Percentiles rank a stretch among this genome's conserved stretches.
phyloP scores from a whole-genome alignment of 2,113 vertebrate genomes.

The Nycticebus coucang region DNA sequence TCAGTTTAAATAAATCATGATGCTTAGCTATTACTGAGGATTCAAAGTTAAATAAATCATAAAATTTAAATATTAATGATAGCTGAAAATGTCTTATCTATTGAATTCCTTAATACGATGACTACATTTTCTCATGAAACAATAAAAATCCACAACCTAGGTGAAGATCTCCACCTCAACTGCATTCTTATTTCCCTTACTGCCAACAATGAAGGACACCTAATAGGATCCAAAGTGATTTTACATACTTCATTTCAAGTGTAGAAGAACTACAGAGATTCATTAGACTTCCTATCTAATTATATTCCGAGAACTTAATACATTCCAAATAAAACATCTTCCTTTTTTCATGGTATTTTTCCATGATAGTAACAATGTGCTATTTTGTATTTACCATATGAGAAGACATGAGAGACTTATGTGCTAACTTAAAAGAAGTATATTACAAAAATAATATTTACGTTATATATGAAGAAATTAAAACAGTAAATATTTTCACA shows the following conservation, averaged over 20 bases:
- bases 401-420: not conserved
- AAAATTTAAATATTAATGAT: constrained; percentile 66
- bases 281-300: not conserved
- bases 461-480: not conserved
- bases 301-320: not conserved
- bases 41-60: constrained; percentile 64
- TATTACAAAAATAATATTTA: not conserved
- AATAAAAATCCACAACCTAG: not conserved
- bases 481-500: not conserved
- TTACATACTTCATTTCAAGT: not conserved
- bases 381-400: not conserved
- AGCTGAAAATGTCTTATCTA: constrained; percentile 20
- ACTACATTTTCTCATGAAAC: not conserved
- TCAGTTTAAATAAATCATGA: constrained; percentile 71
- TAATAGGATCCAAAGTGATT: not conserved
- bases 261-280: not conserved
- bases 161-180: not conserved
- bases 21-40: constrained; percentile 63
- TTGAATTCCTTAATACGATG: not conserved
- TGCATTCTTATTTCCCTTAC: not conserved
- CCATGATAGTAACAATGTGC: not conserved
- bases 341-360: not conserved
- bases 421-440: not conserved
- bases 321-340: not conserved
- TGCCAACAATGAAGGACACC: not conserved